phyloP scores from a whole-genome alignment of 2,797 vertebrate species.

The Enteromius unitaeniatus region DNA sequence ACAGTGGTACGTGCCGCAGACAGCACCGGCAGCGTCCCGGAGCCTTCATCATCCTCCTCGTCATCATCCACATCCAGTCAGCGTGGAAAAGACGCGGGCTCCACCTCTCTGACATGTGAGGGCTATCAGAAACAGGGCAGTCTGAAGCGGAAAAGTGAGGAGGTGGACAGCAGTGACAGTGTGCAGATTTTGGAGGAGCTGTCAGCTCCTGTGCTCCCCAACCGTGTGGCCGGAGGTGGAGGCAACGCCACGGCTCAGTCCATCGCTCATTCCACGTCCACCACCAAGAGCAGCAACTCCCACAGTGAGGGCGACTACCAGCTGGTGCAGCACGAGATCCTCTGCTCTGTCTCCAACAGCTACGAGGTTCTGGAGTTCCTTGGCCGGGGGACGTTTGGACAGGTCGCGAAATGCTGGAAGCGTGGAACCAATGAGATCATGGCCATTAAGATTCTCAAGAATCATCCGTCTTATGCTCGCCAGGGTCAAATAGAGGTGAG shows the following conservation, averaged over 20 bases:
- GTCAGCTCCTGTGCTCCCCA: slow-evolving; percentile 93
- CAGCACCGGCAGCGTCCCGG: slow-evolving; percentile 87
- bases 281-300: slow-evolving; percentile 95
- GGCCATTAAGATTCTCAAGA: slow-evolving; percentile 98
- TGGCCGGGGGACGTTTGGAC: slow-evolving; percentile 94
- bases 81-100: slow-evolving; percentile 84
- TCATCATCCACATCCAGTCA: slow-evolving; percentile 80
- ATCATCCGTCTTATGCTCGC: slow-evolving; percentile 96
- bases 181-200: slow-evolving; percentile 99
- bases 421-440: slow-evolving; percentile 97
- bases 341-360: slow-evolving; percentile 97
- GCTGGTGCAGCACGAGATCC: slow-evolving; percentile 97
- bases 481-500: slow-evolving; percentile 97
- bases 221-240: slow-evolving; percentile 80
- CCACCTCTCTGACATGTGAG: slow-evolving; percentile 79
- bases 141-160: slow-evolving; percentile 94
- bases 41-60: slow-evolving; percentile 79
- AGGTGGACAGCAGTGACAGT: slow-evolving; percentile 97
- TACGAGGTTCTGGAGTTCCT: slow-evolving; percentile 98
- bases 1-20: slow-evolving; percentile 90
- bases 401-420: slow-evolving; percentile 99
- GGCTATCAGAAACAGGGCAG: slow-evolving; percentile 92
- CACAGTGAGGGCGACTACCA: slow-evolving; percentile 98
- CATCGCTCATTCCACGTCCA: slow-evolving; percentile 84
- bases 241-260: slow-evolving; percentile 92